These are phyloP conservation scores for Petrosia ficiformis DNA, from an alignment of 37 sponge, comb jelly and placozoan species.

Conservation along the genomic window DNA sequence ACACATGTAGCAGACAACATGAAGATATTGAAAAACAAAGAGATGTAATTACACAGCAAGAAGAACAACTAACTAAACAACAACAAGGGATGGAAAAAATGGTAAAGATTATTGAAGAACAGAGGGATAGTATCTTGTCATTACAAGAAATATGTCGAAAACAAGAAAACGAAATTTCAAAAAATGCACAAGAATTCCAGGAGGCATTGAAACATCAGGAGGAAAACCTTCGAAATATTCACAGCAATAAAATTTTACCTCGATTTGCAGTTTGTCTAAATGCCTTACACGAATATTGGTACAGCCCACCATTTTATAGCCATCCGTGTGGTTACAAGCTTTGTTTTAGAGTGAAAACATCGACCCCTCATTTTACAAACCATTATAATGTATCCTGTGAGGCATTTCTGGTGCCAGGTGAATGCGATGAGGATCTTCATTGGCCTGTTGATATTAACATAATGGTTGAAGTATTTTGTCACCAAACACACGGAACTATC, in stretches of 20 bases:
- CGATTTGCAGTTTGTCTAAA: background rate
- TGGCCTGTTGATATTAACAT: background rate
- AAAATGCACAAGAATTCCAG: background rate
- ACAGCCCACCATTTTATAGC: background rate
- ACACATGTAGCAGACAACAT: background rate
- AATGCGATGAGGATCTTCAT: background rate
- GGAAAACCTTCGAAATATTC: background rate
- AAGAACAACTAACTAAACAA: too few species aligned
- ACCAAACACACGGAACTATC: too few species aligned
- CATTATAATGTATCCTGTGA: background rate
- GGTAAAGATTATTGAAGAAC: too few species aligned
- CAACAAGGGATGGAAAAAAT: too few species aligned
- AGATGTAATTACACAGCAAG: too few species aligned
- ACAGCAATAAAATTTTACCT: background rate
- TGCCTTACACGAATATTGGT: background rate
- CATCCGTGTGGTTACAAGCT: background rate
- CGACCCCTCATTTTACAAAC: background rate
- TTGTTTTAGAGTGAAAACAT: background rate
- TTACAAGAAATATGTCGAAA: too few species aligned
- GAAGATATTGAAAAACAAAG: too few species aligned
- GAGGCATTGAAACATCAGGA: background rate
- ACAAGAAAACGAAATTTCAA: background rate
- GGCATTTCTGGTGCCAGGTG: background rate
- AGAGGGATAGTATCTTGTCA: too few species aligned
- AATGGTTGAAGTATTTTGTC: too few species aligned